Base-by-base conservation (phyloP, 1,140 invertebrate species). In the Magallana ariakensis region DNA sequence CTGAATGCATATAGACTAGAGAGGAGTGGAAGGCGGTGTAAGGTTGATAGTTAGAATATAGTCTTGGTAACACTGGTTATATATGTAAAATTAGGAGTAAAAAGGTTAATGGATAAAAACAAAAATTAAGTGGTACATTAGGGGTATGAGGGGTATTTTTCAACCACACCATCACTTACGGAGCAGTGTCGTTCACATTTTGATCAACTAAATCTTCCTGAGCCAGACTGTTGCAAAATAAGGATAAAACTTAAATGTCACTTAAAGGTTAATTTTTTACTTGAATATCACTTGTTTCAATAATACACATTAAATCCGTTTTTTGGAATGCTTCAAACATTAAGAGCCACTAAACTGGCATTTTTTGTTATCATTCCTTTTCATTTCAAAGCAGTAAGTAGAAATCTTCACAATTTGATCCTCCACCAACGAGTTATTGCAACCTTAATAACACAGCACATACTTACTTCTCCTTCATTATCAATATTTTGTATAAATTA, bases 181-280 rank as follows among this genome's bases (percentile, higher is more conserved):
- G 66, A 13, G 11, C 33, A 26, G 33, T 75, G 66, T 75, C 66
- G 33, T 75, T 75, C 66, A 75, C 66, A 75, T 26, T 75, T 46
- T 19, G 13, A 33, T 75, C 33, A 75, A 75, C 66, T 75, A 75
- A 26, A 75, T 75, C 66, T 75, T 75, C 66, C 22, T 75, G 66
- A 26, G 66, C 66, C 33, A 75, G 33, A 26, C 66, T 75, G 66
- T 75, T 75, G 66, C 66, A 75, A 75, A 75, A 75, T 75, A 75
- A 75, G 66, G 9, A 75, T 75, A 13, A 75, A 33, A 75, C 66
- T 33, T 75, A 75, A 26, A 75, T 33, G 58, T 60, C n/a, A 13
- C 0, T 75, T 33, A 13, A 60, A 11, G n/a, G 15, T 0, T 60
- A 0, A 16, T 60, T 60, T n/a, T 60, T 16, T 60, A 16, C n/a